These are phyloP conservation scores for Venturia canescens DNA, from an alignment of 1,140 invertebrate genomes.

Conservation along the genomic window DNA sequence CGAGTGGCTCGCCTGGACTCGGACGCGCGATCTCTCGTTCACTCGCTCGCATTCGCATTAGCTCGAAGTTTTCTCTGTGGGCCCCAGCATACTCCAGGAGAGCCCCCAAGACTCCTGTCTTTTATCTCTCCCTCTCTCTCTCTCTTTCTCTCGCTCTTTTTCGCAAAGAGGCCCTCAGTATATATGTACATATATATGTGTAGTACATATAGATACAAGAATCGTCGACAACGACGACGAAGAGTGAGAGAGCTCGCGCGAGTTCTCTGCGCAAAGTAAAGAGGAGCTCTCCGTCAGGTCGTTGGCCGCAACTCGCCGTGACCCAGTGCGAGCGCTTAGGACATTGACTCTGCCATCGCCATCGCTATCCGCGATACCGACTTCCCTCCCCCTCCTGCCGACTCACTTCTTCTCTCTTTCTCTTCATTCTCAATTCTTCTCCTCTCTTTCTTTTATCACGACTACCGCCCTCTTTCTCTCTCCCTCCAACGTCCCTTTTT, in stretches of 20 bases:
- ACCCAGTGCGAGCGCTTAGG: conserved; percentile 77
- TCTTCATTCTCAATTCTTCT: conserved; percentile 49
- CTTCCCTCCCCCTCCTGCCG: conserved; percentile 54
- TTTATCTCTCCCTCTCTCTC: conserved; percentile 23
- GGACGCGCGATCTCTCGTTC: conserved; percentile 27
- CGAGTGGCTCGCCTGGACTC: conserved; percentile 34
- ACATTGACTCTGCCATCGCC: conserved; percentile 78
- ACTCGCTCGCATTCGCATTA: conserved; percentile 40
- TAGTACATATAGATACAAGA: conserved; percentile 20
- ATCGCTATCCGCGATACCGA: conserved; percentile 76
- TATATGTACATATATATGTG: no score
- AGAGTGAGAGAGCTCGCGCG: conserved; percentile 42
- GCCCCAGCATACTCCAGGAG: background rate
- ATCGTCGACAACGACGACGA: conserved; percentile 13
- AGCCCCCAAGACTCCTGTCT: conserved; percentile 28
- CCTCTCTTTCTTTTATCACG: conserved; percentile 47
- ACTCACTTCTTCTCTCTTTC: conserved; percentile 35
- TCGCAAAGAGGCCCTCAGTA: background rate
- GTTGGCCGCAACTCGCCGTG: conserved; percentile 77
- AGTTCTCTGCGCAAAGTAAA: conserved; percentile 74
- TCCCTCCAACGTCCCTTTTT: conserved; percentile 55
- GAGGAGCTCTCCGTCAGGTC: conserved; percentile 73
- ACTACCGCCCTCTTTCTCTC: conserved; percentile 56
- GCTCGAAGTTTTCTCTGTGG: conserved; percentile 18
- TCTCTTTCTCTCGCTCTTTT: conserved; percentile 26